phyloP scores from a whole-genome alignment of 2,113 vertebrate species.

The Hylia prasina region DNA sequence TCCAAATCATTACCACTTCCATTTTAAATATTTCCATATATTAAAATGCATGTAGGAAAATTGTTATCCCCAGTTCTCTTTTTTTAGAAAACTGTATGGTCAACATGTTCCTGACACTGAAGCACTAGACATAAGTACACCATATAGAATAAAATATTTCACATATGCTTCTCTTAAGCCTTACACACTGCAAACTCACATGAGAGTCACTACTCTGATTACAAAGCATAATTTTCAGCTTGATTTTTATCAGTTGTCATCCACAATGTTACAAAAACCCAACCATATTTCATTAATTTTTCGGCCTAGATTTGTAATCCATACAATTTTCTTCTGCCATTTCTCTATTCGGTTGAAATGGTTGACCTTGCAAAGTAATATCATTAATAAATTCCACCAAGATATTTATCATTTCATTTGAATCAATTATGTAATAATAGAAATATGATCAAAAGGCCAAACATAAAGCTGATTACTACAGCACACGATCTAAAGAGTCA shows the following conservation, averaged over 20 bases:
- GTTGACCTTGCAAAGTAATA: not conserved
- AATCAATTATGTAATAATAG: not conserved
- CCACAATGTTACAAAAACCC: not conserved
- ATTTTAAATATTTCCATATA: not conserved
- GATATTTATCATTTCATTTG: not conserved
- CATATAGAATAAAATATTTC: not conserved
- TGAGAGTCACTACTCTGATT: not conserved
- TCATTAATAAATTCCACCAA: not conserved
- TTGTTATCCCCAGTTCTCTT: not conserved
- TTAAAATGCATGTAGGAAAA: not conserved
- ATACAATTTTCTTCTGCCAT: not conserved
- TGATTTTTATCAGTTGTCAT: not conserved
- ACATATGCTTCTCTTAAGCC: not conserved
- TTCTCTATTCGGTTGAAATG: not conserved
- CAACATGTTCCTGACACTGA: not conserved
- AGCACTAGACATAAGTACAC: not conserved
- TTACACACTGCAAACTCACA: not conserved
- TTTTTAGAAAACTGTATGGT: not conserved
- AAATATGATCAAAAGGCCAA: not conserved
- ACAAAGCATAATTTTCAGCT: not conserved
- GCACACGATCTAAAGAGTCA: not conserved
- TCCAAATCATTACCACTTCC: not conserved
- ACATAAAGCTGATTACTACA: not conserved
- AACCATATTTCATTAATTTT: not conserved
- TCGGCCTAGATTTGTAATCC: not conserved